These are phyloP conservation scores for Cyanocitta stelleri DNA, from an alignment of 2,113 vertebrate genomes.

Conservation along the genomic window DNA sequence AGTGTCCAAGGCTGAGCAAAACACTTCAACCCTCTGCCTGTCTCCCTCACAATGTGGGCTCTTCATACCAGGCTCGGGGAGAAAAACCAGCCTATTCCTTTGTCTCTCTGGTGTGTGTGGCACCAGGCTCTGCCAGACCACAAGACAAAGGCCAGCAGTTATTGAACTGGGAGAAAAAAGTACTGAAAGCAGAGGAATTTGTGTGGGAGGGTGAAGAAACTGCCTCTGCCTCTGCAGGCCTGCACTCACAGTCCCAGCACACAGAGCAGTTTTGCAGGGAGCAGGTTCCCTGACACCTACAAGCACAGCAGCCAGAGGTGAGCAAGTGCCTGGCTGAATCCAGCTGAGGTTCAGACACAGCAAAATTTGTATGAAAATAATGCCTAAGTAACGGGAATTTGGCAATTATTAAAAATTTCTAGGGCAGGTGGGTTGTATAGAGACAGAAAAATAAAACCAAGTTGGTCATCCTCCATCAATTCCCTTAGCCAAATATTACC, in stretches of 20 bases:
- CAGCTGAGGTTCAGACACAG: background rate
- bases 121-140: constrained; percentile 28
- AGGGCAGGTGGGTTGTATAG: background rate
- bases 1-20: background rate
- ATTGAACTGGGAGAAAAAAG: background rate
- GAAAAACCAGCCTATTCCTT: background rate
- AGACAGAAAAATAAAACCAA: background rate
- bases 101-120: background rate
- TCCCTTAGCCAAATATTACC: background rate
- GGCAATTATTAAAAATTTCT: background rate
- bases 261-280: background rate
- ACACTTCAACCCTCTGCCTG: background rate
- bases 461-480: background rate
- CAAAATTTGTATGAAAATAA: background rate
- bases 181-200: constrained; percentile 10
- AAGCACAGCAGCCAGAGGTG: background rate
- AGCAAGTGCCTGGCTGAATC: background rate
- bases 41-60: background rate
- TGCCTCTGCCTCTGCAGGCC: background rate
- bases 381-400: background rate
- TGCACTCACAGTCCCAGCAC: background rate
- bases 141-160: background rate
- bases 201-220: background rate
- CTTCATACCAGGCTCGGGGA: background rate
- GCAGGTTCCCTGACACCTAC: background rate